A percentile compares a stretch with the other conserved stretches of the same genome.
phyloP scores from a whole-genome alignment of 2,888 invertebrate genomes.

The Spilarctia lutea region DNA sequence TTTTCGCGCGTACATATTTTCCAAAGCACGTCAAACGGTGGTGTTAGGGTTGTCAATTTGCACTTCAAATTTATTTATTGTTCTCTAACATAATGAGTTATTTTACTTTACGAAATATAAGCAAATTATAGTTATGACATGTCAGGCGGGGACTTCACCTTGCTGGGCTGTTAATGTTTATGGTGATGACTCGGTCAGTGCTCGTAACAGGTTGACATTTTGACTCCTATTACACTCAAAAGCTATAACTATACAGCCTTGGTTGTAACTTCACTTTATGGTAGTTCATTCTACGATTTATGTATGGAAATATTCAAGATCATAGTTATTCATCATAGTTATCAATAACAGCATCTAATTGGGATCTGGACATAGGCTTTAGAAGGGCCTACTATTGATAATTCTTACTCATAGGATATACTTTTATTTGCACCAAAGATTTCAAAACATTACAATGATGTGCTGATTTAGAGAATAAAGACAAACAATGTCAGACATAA shows the following conservation, averaged over 20 bases:
- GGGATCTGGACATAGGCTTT: too few relatives aligned
- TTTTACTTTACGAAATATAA: neutral
- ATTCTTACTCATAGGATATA: neutral
- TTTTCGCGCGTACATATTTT: conserved; percentile 76
- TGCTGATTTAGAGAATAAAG: neutral
- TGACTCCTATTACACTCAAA: too few relatives aligned
- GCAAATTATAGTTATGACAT: too few relatives aligned
- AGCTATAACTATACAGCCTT: neutral
- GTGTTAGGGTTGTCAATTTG: conserved; percentile 61
- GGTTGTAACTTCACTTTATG: neutral
- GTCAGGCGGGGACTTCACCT: too few relatives aligned
- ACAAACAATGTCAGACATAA: neutral
- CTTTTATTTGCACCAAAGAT: neutral
- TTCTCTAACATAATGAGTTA: neutral
- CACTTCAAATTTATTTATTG: conserved; percentile 48
- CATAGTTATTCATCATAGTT: neutral
- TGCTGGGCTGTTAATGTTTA: too few relatives aligned
- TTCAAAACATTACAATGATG: neutral
- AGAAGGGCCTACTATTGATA: too few relatives aligned
- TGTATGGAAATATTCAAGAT: neutral
- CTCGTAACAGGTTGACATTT: too few relatives aligned
- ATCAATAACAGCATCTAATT: too few relatives aligned
- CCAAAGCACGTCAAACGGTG: conserved; percentile 63
- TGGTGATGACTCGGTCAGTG: too few relatives aligned
- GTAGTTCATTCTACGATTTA: neutral